phyloP scores from a whole-genome alignment of 2,113 vertebrate species.

The Nothoprocta perdicaria region DNA sequence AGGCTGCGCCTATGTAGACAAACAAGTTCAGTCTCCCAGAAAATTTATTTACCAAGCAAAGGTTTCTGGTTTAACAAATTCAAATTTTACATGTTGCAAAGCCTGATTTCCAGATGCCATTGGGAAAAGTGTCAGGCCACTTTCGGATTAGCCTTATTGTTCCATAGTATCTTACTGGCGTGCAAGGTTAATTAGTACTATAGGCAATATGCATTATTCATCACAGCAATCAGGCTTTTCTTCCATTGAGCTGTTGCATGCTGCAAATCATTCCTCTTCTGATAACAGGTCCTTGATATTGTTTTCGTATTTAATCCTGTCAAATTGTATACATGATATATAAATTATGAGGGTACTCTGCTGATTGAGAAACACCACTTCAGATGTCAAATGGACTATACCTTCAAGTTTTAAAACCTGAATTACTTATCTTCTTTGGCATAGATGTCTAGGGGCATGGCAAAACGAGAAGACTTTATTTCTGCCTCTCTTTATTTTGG shows the following conservation, averaged over 20 bases:
- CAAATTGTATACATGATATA: slow-evolving; percentile 49
- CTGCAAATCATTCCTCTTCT: slow-evolving; percentile 53
- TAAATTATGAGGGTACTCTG: slow-evolving; percentile 25
- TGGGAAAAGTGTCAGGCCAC: slow-evolving; percentile 65
- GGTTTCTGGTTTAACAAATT: slow-evolving; percentile 35
- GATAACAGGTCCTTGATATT: slow-evolving; percentile 63
- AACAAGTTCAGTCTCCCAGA: not conserved
- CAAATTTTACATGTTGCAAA: slow-evolving; percentile 18
- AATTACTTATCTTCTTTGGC: not conserved
- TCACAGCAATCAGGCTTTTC: slow-evolving; percentile 67
- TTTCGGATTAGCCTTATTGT: slow-evolving; percentile 77
- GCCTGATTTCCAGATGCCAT: slow-evolving; percentile 51
- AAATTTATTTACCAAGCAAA: not conserved
- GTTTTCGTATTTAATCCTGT: slow-evolving; percentile 69
- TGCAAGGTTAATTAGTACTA: slow-evolving; percentile 80
- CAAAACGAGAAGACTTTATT: not conserved
- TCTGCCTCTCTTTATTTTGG: not conserved
- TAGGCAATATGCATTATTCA: slow-evolving; percentile 78
- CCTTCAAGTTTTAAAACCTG: not conserved
- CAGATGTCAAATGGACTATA: not conserved
- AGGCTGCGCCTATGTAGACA: not conserved
- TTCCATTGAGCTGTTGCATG: slow-evolving; percentile 63
- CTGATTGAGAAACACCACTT: slow-evolving; percentile 6
- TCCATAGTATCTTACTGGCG: slow-evolving; percentile 67
- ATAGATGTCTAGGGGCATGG: not conserved